phyloP scores from a whole-genome alignment of 1,140 invertebrate genomes.

The Gonatopus flavifemur region DNA sequence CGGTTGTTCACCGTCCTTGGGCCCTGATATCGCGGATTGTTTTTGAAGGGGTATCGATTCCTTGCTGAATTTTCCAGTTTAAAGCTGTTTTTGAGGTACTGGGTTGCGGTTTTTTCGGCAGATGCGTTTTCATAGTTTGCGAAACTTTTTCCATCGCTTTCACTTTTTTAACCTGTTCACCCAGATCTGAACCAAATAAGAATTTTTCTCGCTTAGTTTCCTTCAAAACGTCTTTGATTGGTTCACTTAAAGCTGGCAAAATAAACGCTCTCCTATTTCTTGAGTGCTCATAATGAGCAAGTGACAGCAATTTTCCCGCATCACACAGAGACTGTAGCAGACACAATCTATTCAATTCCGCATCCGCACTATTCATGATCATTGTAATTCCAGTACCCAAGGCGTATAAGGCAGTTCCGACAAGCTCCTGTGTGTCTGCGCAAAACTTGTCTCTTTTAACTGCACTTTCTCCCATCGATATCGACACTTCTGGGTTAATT shows the following conservation, averaged over 20 bases:
- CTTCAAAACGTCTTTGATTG: not conserved
- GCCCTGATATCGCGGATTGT: not conserved
- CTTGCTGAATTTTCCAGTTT: slow-evolving; percentile 1
- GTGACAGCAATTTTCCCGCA: not conserved
- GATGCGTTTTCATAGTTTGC: not conserved
- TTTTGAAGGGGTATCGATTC: not conserved
- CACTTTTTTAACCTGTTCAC: not conserved
- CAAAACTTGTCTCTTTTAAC: not conserved
- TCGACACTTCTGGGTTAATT: not conserved
- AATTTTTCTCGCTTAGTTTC: not conserved
- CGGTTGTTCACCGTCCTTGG: not conserved
- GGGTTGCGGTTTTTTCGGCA: not conserved
- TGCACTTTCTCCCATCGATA: not conserved
- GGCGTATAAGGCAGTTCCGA: not conserved
- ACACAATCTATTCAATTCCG: not conserved
- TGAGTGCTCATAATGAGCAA: not conserved
- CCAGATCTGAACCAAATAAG: not conserved
- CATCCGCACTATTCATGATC: not conserved
- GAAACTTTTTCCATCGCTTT: not conserved
- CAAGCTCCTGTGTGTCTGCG: not conserved
- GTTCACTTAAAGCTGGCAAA: not conserved
- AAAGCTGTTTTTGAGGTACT: not conserved
- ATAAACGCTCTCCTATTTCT: not conserved
- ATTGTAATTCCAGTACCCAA: not conserved
- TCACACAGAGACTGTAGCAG: not conserved